Conservation (phyloP, 2,797 vertebrate genomes). For the Acanthis flammea region DNA sequence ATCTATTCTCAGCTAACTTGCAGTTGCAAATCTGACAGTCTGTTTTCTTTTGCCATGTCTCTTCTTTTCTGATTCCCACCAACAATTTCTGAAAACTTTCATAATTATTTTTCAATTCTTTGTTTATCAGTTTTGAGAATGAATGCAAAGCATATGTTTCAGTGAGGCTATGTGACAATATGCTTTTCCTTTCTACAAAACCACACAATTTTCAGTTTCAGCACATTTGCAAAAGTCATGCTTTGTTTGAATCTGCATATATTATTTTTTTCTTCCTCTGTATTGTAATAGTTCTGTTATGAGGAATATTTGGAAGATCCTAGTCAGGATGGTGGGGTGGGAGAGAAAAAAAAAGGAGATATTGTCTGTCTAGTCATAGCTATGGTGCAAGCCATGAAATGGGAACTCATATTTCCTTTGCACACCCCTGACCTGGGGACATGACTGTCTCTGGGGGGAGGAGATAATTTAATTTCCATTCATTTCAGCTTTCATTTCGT, state of each 20-base stretch:
- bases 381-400: conserved; percentile 46
- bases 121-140: conserved; percentile 15
- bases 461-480: conserved; percentile 77
- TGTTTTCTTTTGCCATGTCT: neutral
- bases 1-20: neutral
- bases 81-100: neutral
- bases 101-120: neutral
- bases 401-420: conserved; percentile 56
- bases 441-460: conserved; percentile 43
- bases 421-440: conserved; percentile 61
- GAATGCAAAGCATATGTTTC: neutral
- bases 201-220: neutral
- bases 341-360: neutral
- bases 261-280: neutral
- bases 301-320: neutral
- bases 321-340: neutral
- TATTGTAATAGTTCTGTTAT: neutral
- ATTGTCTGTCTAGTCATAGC: conserved; percentile 22
- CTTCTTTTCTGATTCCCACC: neutral
- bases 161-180: neutral
- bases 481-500: conserved; percentile 60
- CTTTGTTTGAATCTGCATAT: neutral
- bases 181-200: neutral
- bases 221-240: neutral
- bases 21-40: neutral